These are phyloP conservation scores for Incurvaria masculella DNA, from an alignment of 2,888 invertebrate species.

Conservation along the genomic window DNA sequence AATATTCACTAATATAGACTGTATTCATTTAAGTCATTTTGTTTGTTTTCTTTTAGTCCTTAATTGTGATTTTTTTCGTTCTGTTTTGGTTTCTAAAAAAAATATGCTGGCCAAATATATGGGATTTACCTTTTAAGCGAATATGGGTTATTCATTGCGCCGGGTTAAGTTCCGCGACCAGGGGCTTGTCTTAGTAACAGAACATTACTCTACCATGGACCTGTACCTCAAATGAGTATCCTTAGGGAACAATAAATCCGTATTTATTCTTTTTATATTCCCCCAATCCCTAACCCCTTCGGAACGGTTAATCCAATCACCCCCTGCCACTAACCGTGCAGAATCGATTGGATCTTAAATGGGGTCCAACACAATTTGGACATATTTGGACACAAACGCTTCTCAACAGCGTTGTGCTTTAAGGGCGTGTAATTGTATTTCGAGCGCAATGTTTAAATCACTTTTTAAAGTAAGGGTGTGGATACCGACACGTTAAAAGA, in stretches of 20 bases:
- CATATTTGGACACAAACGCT: neutral
- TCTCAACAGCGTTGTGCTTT: neutral
- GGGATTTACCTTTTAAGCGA: too few relatives aligned
- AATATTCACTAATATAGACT: too few relatives aligned
- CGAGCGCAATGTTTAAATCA: neutral
- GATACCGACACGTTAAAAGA: too few relatives aligned
- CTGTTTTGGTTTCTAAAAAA: too few relatives aligned
- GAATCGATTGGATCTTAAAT: conserved; percentile 27
- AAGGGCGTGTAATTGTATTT: neutral
- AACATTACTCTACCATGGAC: conserved; percentile 13
- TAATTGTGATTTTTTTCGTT: too few relatives aligned
- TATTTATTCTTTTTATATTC: conserved; percentile 53
- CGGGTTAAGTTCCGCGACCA: too few relatives aligned
- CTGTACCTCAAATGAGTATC: conserved; percentile 40
- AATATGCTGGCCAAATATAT: too few relatives aligned
- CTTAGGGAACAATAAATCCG: conserved; percentile 55
- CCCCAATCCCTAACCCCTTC: conserved; percentile 24
- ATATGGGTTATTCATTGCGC: too few relatives aligned
- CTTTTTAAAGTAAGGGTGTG: neutral
- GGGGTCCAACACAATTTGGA: neutral
- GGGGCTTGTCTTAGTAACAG: too few relatives aligned
- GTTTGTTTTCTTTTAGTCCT: too few relatives aligned
- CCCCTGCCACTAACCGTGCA: conserved; percentile 33
- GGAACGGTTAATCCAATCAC: conserved; percentile 44
- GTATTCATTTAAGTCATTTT: too few relatives aligned